A percentile compares a stretch with the other conserved stretches of the same genome.
phyloP scores from a whole-genome alignment of 2,888 invertebrate genomes.

The Drosophila ezoana region DNA sequence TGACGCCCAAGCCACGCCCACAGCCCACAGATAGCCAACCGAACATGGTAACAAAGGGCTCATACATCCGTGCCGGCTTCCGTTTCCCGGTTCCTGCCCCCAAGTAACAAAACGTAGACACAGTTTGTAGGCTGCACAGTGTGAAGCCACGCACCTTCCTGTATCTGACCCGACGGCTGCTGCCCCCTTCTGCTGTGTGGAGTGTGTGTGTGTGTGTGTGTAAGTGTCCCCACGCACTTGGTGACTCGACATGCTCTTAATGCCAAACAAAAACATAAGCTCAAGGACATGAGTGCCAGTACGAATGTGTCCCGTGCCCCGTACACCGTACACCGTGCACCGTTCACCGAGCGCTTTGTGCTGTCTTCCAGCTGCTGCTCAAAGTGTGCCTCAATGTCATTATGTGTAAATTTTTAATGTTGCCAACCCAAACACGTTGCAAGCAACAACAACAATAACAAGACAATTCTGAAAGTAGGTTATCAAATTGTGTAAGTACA shows the following conservation, averaged over 20 bases:
- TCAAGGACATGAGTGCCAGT: constrained; percentile 65
- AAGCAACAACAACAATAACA: constrained; percentile 18
- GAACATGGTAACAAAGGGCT: constrained; percentile 7
- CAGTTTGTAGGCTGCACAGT: constrained; percentile 43
- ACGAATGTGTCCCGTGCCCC: constrained; percentile 17
- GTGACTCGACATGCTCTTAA: constrained; percentile 74
- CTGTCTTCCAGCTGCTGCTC: constrained; percentile 19
- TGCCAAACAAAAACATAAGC: constrained; percentile 79
- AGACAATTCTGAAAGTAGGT: constrained; percentile 64
- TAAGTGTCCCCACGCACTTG: constrained; percentile 24
- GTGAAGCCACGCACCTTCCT: constrained; percentile 46
- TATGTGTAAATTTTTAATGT: constrained; percentile 80
- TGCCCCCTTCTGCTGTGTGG: constrained; percentile 4
- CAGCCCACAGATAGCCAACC: constrained; percentile 28
- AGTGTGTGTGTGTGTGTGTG: constrained; percentile 7
- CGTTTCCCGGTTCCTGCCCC: constrained; percentile 44
- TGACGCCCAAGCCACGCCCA: constrained; percentile 21
- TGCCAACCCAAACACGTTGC: constrained; percentile 50
- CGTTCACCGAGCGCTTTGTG: not conserved
- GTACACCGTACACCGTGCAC: not conserved
- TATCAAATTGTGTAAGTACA: constrained; percentile 72
- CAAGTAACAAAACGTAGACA: constrained; percentile 51
- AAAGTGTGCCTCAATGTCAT: constrained; percentile 61
- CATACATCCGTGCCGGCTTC: constrained; percentile 42
- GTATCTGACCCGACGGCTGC: not conserved